phyloP scores from a whole-genome alignment of 2,888 invertebrate species.

The Portevinia maculata region DNA sequence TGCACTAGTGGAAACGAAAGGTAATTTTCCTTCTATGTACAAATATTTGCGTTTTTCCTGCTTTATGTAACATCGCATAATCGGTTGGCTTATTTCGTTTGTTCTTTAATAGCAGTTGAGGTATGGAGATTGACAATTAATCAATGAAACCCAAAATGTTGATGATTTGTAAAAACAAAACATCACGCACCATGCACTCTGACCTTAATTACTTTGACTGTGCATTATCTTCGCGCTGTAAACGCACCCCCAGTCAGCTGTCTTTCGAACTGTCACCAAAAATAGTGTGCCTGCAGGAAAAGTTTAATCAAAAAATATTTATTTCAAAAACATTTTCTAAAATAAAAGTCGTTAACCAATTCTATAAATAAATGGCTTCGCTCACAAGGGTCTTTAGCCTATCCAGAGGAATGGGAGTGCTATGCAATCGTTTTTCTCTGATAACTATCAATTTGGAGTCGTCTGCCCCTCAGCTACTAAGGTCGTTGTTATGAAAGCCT shows the following conservation, averaged over 20 bases:
- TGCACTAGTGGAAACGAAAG: too few species aligned
- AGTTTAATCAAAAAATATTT: conserved; percentile 3
- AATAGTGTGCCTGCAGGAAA: conserved; percentile 20
- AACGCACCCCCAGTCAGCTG: neutral
- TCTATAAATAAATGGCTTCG: conserved; percentile 41
- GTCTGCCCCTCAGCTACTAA: conserved; percentile 10
- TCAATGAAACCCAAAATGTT: too few species aligned
- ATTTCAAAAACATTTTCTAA: conserved; percentile 4
- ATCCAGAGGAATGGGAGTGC: conserved; percentile 44
- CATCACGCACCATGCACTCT: neutral
- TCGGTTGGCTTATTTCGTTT: too few species aligned
- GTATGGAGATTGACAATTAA: too few species aligned
- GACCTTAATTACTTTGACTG: neutral
- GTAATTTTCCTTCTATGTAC: too few species aligned
- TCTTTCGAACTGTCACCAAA: conserved; percentile 1
- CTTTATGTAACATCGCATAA: too few species aligned
- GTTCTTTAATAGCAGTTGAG: too few species aligned
- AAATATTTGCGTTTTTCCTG: too few species aligned
- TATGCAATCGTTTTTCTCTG: conserved; percentile 58
- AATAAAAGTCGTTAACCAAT: neutral
- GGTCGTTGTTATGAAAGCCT: conserved; percentile 65
- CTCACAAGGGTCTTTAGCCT: conserved; percentile 33
- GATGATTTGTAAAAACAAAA: neutral
- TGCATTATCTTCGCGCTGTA: neutral
- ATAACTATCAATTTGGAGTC: conserved; percentile 48